A percentile compares a stretch with the other conserved stretches of the same genome.
phyloP scores from a whole-genome alignment of 2,113 vertebrate species.

The Murina feae region DNA sequence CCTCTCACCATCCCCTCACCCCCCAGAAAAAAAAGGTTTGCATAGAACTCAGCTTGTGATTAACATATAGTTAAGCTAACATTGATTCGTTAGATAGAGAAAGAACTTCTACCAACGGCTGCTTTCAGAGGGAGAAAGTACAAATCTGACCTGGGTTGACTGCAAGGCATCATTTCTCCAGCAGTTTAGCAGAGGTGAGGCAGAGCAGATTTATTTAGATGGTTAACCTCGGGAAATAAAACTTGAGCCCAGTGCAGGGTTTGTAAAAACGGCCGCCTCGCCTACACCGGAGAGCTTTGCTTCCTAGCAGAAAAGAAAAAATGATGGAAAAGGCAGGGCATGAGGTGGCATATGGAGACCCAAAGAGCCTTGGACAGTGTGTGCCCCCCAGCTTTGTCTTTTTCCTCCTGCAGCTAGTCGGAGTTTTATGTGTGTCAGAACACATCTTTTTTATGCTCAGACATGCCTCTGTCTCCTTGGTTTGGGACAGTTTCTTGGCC shows the following conservation, averaged over 20 bases:
- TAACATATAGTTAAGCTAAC: constrained; percentile 40
- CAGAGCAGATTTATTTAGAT: constrained; percentile 47
- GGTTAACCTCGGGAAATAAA: constrained; percentile 62
- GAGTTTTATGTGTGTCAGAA: not conserved
- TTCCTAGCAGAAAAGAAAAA: not conserved
- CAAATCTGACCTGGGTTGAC: constrained; percentile 26
- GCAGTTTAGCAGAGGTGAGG: constrained; percentile 48
- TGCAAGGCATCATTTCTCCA: constrained; percentile 51
- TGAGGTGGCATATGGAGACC: not conserved
- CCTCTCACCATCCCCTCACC: too few relatives aligned
- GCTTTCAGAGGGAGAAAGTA: constrained; percentile 40
- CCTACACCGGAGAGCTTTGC: not conserved
- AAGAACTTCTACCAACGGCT: not conserved
- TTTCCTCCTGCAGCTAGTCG: not conserved
- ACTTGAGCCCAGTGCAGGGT: not conserved
- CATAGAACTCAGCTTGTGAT: constrained; percentile 31
- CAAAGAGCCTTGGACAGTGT: not conserved
- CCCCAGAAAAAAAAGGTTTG: not conserved
- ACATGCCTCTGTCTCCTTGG: not conserved
- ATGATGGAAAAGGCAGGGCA: not conserved
- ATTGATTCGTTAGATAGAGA: constrained; percentile 48
- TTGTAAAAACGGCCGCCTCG: not conserved
- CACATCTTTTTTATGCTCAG: not conserved
- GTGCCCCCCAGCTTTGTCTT: not conserved
- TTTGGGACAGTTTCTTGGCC: not conserved